These are phyloP conservation scores for Hyles vespertilio DNA, from an alignment of 1,140 invertebrate genomes.

Conservation along the genomic window DNA sequence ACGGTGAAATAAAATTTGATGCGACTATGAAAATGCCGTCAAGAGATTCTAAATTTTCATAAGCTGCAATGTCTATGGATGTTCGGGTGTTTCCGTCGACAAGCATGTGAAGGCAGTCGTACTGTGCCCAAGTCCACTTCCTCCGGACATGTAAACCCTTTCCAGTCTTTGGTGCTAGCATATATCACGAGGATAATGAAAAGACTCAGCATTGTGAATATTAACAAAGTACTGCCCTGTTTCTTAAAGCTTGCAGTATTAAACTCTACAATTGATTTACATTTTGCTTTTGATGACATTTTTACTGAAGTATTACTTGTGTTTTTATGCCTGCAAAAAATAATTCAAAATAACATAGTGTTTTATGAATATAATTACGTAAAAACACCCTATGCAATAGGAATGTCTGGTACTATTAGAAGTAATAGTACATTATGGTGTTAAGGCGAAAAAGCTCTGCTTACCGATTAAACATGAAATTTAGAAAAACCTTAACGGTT, in stretches of 20 bases:
- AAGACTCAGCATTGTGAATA: slow-evolving; percentile 40
- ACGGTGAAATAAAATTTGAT: slow-evolving; percentile 19
- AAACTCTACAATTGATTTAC: neutral
- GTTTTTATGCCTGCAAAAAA: too few relatives aligned
- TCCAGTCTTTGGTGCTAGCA: slow-evolving; percentile 47
- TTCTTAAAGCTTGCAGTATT: too few relatives aligned
- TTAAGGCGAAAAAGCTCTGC: too few relatives aligned
- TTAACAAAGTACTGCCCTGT: slow-evolving; percentile 15
- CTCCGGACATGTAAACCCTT: slow-evolving; percentile 46
- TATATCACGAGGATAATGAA: slow-evolving; percentile 37
- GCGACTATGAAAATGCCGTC: neutral
- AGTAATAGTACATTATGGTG: neutral
- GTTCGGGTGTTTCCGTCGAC: slow-evolving; percentile 15
- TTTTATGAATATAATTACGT: neutral
- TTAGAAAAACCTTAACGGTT: too few relatives aligned
- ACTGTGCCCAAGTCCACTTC: slow-evolving; percentile 47
- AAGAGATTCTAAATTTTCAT: neutral
- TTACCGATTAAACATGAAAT: too few relatives aligned
- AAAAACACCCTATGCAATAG: too few relatives aligned
- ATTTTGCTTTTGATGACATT: slow-evolving; percentile 3
- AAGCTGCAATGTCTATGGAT: slow-evolving; percentile 7
- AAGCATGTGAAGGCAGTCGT: slow-evolving; percentile 6
- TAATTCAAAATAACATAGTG: neutral
- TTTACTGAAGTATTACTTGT: neutral
- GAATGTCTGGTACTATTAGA: neutral